Base-by-base conservation (phyloP, 1,140 invertebrate genomes). In the Galleria mellonella region DNA sequence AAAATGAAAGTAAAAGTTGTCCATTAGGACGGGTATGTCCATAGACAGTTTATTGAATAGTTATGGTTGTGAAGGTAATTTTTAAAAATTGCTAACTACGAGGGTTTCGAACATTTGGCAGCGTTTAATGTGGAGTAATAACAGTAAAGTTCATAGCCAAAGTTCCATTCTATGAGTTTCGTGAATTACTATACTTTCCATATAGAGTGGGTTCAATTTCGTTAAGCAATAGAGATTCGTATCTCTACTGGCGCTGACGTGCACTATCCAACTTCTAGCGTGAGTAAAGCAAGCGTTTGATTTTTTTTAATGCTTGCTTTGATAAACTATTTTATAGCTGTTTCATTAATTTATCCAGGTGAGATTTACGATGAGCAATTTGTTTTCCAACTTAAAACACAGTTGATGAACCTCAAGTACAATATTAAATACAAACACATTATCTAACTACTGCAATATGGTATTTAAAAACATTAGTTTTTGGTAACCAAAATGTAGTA, bases 131-230 rank as follows among this genome's bases (percentile, higher is more conserved):
- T 63, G 40, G n/a, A 47, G 52, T 67, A 47, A 82, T 84, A 84
- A 84, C 75, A 84, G 69, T 84, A 78, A 81, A 72, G 76, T 74
- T 81, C 76, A 82, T 77, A 72, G 71, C 72, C 69, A 51, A 72
- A 73, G 58, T 70, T 72, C 62, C 63, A 62, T 55, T 62, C 56
- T 42, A 48, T 50, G 62, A 70, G 67, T 66, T 67, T 60, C 62
- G 56, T 67, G 68, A 69, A 78, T 78, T 72, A 81, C 62, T 64
- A 53, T 73, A 62, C 61, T 68, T 68, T 72, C 58, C 62, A 69
- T 72, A 70, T 61, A 61, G 55, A 62, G 57, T 48, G 57, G 39
- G 48, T 69, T 54, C 67, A 72, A 76, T 74, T 76, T 71, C 51
- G 63, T 63, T 72, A 68, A 67, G 65, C 58, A 51, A 55, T 58